Evolutionary conservation across 2,888 invertebrate species (phyloP).

Genomic region (Mermis nigrescens): DNA sequence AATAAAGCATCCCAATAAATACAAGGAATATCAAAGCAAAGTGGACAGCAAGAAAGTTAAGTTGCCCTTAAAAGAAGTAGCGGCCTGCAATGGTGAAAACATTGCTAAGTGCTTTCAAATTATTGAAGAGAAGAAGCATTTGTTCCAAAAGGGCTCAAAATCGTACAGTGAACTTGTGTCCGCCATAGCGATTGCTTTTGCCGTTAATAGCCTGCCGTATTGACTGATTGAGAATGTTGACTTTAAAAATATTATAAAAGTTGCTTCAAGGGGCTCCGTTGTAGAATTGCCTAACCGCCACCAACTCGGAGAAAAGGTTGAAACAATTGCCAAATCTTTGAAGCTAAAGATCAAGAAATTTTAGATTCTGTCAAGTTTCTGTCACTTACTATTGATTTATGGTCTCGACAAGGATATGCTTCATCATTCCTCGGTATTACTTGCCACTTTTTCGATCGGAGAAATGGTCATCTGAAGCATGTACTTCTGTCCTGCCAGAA

Average conservation of each 20-base stretch:
- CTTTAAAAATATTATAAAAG: neutral
- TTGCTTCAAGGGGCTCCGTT: neutral
- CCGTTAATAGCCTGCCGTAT: neutral
- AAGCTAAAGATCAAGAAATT: no score
- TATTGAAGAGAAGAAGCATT: no score
- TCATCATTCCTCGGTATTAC: neutral
- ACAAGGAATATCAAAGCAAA: no score
- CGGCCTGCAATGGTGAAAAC: no score
- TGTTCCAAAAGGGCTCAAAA: no score
- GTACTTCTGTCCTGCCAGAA: neutral
- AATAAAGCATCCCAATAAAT: no score
- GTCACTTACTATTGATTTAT: neutral
- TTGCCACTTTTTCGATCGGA: neutral
- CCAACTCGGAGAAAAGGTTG: no score
- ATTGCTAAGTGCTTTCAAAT: no score
- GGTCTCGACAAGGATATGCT: neutral
- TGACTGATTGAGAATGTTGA: neutral
- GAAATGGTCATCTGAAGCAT: neutral
- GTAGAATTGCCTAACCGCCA: neutral
- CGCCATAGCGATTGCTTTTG: neutral
- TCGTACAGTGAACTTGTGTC: no score
- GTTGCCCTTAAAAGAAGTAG: no score
- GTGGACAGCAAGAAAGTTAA: no score
- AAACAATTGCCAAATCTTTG: no score
- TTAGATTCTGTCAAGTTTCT: neutral